A percentile compares a stretch with the other conserved stretches of the same genome.
Conservation (phyloP, 1,140 invertebrate genomes). For the Riptortus pedestris region DNA sequence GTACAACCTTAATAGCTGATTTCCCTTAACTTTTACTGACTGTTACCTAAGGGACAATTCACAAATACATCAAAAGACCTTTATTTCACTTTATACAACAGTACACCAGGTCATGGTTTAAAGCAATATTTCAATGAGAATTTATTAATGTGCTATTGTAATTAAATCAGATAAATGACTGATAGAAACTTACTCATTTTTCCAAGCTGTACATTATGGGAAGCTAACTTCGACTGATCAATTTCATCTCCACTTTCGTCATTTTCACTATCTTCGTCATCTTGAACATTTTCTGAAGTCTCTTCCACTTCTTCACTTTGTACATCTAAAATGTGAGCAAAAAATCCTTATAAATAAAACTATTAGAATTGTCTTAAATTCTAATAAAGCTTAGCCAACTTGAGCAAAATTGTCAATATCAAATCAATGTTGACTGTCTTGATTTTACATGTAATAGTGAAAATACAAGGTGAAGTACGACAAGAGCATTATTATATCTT, state of each 20-base stretch:
- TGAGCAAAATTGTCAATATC: too few species aligned
- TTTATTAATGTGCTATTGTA: background rate
- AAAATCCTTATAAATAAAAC: background rate
- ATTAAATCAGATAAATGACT: background rate
- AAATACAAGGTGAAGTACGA: too few species aligned
- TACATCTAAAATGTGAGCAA: background rate
- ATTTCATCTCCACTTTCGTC: background rate
- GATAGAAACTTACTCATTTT: conserved; percentile 7
- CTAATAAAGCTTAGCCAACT: too few species aligned
- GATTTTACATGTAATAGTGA: too few species aligned
- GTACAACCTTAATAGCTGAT: too few species aligned
- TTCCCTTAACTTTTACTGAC: background rate
- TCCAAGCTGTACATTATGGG: background rate
- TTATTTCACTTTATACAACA: background rate
- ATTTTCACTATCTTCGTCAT: background rate
- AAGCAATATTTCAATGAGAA: background rate
- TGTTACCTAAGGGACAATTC: background rate
- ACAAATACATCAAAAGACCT: background rate
- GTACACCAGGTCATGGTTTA: background rate
- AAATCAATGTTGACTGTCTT: too few species aligned
- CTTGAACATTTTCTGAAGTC: background rate
- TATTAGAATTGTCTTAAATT: background rate
- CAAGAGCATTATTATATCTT: too few species aligned
- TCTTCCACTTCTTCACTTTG: background rate
- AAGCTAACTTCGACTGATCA: background rate